phyloP scores from a whole-genome alignment of 1,140 invertebrate species.

The Drosophila baimaii region DNA sequence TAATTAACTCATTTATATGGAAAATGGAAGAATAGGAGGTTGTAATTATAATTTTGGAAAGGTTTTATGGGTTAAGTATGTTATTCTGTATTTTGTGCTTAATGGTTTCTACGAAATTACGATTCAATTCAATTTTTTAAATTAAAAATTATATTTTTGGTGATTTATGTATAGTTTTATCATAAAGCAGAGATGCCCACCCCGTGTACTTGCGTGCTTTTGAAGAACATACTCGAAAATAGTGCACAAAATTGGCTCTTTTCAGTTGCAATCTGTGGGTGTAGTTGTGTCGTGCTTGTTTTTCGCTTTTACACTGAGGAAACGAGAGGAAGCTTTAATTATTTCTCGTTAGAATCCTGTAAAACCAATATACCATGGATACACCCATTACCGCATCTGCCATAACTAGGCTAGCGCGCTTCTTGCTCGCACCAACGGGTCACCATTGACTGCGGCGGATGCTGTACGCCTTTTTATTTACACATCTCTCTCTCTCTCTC shows the following conservation, averaged over 20 bases:
- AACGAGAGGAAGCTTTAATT: not conserved
- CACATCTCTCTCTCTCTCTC: constrained; percentile 44
- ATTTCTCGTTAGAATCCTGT: not conserved
- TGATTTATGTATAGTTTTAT: not conserved
- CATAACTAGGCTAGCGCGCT: constrained; percentile 36
- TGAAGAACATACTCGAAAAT: not conserved
- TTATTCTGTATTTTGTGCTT: too few relatives aligned
- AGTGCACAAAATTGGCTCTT: not conserved
- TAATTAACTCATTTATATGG: not conserved
- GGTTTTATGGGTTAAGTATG: not conserved
- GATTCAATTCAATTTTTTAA: too few relatives aligned
- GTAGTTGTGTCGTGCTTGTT: too few relatives aligned
- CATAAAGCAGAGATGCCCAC: not conserved
- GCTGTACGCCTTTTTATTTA: constrained; percentile 64
- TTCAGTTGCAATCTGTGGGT: not conserved
- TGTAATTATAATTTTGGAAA: too few relatives aligned
- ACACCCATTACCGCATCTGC: constrained; percentile 23
- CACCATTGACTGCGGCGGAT: constrained; percentile 51
- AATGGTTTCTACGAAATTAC: too few relatives aligned
- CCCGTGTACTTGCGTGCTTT: not conserved
- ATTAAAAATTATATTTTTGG: not conserved
- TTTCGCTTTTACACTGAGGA: not conserved
- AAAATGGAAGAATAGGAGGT: not conserved
- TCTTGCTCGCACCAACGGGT: constrained; percentile 18
- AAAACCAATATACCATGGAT: not conserved